Evolutionary conservation across 2,113 vertebrate species (phyloP).

Genomic region (Gorsachius goisagi): DNA sequence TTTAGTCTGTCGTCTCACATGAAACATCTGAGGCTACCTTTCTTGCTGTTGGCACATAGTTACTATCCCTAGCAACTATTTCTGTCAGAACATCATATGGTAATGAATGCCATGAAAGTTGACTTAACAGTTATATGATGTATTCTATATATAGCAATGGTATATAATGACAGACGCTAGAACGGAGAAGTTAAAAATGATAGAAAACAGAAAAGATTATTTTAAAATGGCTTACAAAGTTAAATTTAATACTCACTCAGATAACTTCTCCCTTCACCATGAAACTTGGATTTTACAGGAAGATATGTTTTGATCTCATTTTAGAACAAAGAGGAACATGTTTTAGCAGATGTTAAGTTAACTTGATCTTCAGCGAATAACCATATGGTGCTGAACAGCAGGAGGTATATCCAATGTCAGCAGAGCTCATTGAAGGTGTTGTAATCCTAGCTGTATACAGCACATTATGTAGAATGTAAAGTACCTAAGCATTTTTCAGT

Average conservation of each 20-base stretch:
- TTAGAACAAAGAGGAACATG: background rate
- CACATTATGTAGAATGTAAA: background rate
- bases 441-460: background rate
- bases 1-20: background rate
- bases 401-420: background rate
- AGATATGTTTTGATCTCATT: background rate
- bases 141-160: background rate
- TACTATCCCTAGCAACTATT: background rate
- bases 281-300: background rate
- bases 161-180: background rate
- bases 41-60: background rate
- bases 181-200: background rate
- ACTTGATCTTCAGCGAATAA: background rate
- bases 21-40: background rate
- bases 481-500: conserved; percentile 40
- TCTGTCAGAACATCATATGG: background rate
- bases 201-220: background rate
- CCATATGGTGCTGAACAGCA: background rate
- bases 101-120: background rate
- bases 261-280: background rate
- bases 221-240: background rate
- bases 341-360: background rate
- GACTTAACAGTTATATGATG: background rate
- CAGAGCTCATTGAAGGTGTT: background rate
- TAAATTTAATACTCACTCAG: background rate